Conservation (phyloP, 1,140 invertebrate species). For the Drosophila littoralis region DNA sequence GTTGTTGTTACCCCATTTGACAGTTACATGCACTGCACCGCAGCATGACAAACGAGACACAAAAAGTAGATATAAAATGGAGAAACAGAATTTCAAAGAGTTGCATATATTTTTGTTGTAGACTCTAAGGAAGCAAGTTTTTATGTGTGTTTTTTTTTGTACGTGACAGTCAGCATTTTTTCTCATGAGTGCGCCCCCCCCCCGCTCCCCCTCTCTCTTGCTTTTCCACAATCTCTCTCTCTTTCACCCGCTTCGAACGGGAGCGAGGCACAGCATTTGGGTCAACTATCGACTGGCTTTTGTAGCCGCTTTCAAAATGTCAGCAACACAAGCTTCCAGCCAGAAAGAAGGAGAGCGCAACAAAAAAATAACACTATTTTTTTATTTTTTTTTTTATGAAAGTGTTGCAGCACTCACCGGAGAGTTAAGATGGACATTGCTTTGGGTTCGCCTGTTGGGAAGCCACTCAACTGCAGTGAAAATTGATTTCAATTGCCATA, state of each 20-base stretch:
- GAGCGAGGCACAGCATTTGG: slow-evolving; percentile 48
- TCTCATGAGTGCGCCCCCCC: neutral
- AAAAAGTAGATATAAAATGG: slow-evolving; percentile 10
- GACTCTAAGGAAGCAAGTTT: slow-evolving; percentile 21
- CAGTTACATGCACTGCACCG: slow-evolving; percentile 66
- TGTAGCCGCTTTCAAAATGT: slow-evolving; percentile 68
- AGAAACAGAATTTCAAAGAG: slow-evolving; percentile 32
- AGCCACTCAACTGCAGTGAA: slow-evolving; percentile 67
- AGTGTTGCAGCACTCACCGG: slow-evolving; percentile 61
- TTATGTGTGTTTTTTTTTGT: slow-evolving; percentile 28
- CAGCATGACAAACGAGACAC: slow-evolving; percentile 58
- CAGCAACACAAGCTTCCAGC: slow-evolving; percentile 44
- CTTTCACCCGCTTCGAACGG: slow-evolving; percentile 5
- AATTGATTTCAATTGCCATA: slow-evolving; percentile 81
- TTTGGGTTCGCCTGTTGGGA: slow-evolving; percentile 24
- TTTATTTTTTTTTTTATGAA: slow-evolving; percentile 24
- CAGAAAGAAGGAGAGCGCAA: neutral
- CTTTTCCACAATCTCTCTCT: neutral
- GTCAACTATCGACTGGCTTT: slow-evolving; percentile 77
- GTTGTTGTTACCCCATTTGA: slow-evolving; percentile 47
- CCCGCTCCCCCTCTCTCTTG: neutral
- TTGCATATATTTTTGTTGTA: slow-evolving; percentile 38
- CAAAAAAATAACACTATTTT: slow-evolving; percentile 7
- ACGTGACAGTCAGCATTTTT: slow-evolving; percentile 58
- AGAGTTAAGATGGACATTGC: slow-evolving; percentile 52